Base-by-base conservation (phyloP, 2,113 vertebrate species). In the Pomatostomus ruficeps region DNA sequence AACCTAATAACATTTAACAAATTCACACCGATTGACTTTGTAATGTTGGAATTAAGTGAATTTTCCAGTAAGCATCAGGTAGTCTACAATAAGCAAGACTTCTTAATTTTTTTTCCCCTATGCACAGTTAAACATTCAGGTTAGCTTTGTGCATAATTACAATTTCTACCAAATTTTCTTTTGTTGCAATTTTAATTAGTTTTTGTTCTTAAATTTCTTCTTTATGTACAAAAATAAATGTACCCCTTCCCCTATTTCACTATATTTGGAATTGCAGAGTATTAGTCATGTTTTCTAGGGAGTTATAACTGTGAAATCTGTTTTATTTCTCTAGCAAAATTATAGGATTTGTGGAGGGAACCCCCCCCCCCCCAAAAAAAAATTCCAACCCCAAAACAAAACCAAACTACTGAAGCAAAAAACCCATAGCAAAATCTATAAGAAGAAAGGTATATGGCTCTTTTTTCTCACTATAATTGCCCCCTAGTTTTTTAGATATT, bases 401-500 rank as follows among this genome's bases (percentile, higher is more conserved):
- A 38, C 14, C 13, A n/a, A 85, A 12, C 11, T 29, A 89, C 8
- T 15, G n/a, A 57, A 90, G 1, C 15, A 58, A 83, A 76, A 87
- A 83, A 38, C 10, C 2, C 40, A 18, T 31, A 54, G 52, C 42
- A 74, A 88, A 88, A n/a, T 61, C 29, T 68, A 43, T 84, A 38
- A 59, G n/a, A 48, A 80, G 22, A 73, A 46, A 89, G 84, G 26
- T 75, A 61, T 43, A 28, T 71, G 28, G 15, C 62, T 94, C 40
- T 55, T 82, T n/a, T 31, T 93, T 90, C 48, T 91, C 28, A 57
- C 58, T 84, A 42, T 72, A 59, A 92, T 93, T 68, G 57, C 35
- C 33, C 70, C 45, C 75, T 93, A 66, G 43, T 74, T 96, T 97
- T 95, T 93, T 45, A 84, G 70, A 59, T 91, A 75, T 89, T 95